Evolutionary conservation across 2,113 vertebrate species (phyloP), one percentile per base, ranked within the genome.

Genomic region (Heptranchias perlo): DNA sequence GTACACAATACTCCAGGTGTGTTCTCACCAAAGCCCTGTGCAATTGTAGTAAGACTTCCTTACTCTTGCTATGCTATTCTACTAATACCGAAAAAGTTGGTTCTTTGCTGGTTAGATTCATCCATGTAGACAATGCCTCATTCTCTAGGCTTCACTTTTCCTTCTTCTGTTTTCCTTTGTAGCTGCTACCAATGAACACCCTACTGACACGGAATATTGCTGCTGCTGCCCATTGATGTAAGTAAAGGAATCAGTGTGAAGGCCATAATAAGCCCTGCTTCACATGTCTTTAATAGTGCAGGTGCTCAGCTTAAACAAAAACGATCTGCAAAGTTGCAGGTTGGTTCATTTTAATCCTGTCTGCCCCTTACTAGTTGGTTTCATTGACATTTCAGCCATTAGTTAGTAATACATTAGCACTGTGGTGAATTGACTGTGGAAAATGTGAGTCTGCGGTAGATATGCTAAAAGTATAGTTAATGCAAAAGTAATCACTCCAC

Each of bases 341-440:
- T 62, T n/a, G n/a, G n/a, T 47, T 93, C 61, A 47, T 62, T 39
- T 93, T 62, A 21, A n/a, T 23, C 16, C 58, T 82, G n/a, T 39
- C 39, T 93, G 35, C 35, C 54, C 39, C 58, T 62, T 62, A 39
- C 62, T 44, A 82, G 76, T 82, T 44, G 11, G 76, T n/a, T 76
- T 76, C 35, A 35, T 92, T 93, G 35, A 39, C 35, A 93, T 93
- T 93, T 93, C 18, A 93, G 35, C 58, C 8, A 62, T 21, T 62
- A n/a, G 58, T 93, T 39, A 93, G 14, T 35, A 18, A 62, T 62
- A 78, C n/a, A 14, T 78, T 21, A 35, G 13, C 54, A 92, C 89
- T 64, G 2, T 93, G 35, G 64, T 93, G 39, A 93, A 62, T 93
- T 93, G 64, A 93, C 89, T 93, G 52, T 35, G 89, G 89, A 64